Base-by-base conservation (phyloP, 2,797 vertebrate genomes). In the Neomorphus geoffroyi region DNA sequence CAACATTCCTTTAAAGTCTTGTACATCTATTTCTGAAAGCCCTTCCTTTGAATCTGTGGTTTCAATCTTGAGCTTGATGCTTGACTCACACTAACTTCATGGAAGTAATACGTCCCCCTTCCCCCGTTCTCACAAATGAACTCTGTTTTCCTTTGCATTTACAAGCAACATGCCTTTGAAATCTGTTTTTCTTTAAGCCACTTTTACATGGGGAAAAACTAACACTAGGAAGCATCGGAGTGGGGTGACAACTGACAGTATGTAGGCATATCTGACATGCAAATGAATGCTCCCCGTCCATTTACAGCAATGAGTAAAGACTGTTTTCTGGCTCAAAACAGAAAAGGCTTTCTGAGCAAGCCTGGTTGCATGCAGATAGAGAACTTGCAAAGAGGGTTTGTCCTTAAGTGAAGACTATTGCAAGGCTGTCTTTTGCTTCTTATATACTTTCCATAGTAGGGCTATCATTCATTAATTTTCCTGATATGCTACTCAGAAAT, bases 241-340 rank as follows among this genome's bases (percentile, higher is more conserved):
- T 33, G 67, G 74, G 91, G 90, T 95, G 86, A 95, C 83, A 93
- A 87, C 71, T 96, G 93, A 96, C 94, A 94, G 86, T 13, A 94
- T 58, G 94, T 90, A 83, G 93, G 96, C 93, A 93, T 80, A 85
- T 67, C 78, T 96, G 88, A 94, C 88, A 85, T 46, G 78, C 48
- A 86, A 92, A 90, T 88, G 60, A 95, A 66, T 39, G 72, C 80
- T 95, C 96, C 85, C 51, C 75, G 92, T 84, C 71, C 90, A 33
- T 92, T 96, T 93, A 32, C 85, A 93, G 92, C 84, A 75, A 57
- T 45, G 74, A 95, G 67, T 85, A 93, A 92, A 93, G 78, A 32
- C 54, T 88, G 48, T 39, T 90, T 92, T 73, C 86, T 90, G 80
- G 30, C 41, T 92, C 53, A 77, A 74, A 94, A 61, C 74, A 88